These are phyloP conservation scores for Lutraria rhynchaena DNA, from an alignment of 1,140 invertebrate species.

Conservation along the genomic window DNA sequence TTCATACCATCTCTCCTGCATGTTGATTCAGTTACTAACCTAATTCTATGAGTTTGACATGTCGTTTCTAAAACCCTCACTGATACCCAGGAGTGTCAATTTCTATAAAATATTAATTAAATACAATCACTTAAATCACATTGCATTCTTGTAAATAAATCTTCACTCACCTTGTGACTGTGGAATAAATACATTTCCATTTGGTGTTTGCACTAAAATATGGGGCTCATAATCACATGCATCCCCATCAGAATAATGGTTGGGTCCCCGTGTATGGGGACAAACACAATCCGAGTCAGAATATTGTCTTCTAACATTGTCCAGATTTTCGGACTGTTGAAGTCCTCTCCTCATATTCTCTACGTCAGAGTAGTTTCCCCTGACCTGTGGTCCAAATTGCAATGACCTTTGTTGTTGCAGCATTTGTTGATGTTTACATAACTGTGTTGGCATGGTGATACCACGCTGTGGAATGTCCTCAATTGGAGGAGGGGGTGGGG, in stretches of 20 bases:
- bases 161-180: slow-evolving; percentile 84
- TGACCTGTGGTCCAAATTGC: slow-evolving; percentile 75
- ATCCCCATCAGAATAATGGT: slow-evolving; percentile 84
- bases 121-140: too few species aligned
- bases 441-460: slow-evolving; percentile 20
- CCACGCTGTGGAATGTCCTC: slow-evolving; percentile 80
- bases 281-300: slow-evolving; percentile 44
- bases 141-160: too few species aligned
- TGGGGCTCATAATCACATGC: slow-evolving; percentile 93
- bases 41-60: too few species aligned
- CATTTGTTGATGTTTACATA: slow-evolving; percentile 45
- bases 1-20: too few species aligned
- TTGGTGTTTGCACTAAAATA: slow-evolving; percentile 93
- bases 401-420: slow-evolving; percentile 58
- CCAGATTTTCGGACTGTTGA: slow-evolving; percentile 54
- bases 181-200: slow-evolving; percentile 96
- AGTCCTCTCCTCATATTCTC: slow-evolving; percentile 66
- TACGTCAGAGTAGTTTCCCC: slow-evolving; percentile 77
- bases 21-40: too few species aligned
- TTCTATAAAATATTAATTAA: too few species aligned
- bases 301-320: slow-evolving; percentile 32
- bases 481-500: slow-evolving; percentile 78
- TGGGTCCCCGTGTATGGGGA: slow-evolving; percentile 48
- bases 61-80: too few species aligned
- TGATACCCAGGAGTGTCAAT: too few species aligned